A percentile compares a stretch with the other conserved stretches of the same genome.
Evolutionary conservation across 2,888 invertebrate species (phyloP).

Genomic region (Lapara coniferarum): DNA sequence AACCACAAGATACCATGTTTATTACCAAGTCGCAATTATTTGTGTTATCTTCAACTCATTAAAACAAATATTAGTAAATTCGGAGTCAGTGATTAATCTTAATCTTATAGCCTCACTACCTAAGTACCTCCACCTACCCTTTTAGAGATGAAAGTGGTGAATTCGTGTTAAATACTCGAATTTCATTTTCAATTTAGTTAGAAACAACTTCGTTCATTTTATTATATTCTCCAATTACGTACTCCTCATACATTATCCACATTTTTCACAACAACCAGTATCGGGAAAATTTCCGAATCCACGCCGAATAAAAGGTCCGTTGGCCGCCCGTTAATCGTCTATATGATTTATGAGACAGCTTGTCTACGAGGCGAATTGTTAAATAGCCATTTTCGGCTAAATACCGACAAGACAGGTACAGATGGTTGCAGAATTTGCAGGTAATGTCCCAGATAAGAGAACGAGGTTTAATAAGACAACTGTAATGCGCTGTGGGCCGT

Average conservation of each 20-base stretch:
- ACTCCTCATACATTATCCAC: slow-evolving; percentile 1
- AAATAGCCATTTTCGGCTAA: slow-evolving; percentile 52
- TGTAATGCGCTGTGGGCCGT: background rate
- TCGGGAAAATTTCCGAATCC: slow-evolving; percentile 10
- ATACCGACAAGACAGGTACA: slow-evolving; percentile 33
- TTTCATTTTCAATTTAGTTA: background rate
- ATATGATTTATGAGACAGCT: slow-evolving; percentile 34
- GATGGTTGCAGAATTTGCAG: slow-evolving; percentile 22
- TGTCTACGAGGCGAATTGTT: slow-evolving; percentile 40
- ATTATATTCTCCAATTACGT: background rate
- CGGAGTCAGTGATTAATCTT: too few relatives aligned
- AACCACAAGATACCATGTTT: too few relatives aligned
- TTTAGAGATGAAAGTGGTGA: too few relatives aligned
- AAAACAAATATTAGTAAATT: too few relatives aligned
- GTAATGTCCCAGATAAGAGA: slow-evolving; percentile 21
- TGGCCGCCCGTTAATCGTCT: slow-evolving; percentile 29
- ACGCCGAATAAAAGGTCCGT: slow-evolving; percentile 2
- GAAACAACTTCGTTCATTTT: background rate
- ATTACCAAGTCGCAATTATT: too few relatives aligned
- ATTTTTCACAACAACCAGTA: background rate
- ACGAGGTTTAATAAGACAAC: slow-evolving; percentile 13
- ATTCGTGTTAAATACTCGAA: too few relatives aligned
- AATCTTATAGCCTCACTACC: too few relatives aligned
- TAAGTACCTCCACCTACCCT: too few relatives aligned
- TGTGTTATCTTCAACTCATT: too few relatives aligned